Conservation (phyloP, 2,888 invertebrate species). For the Drosophila atripex region DNA sequence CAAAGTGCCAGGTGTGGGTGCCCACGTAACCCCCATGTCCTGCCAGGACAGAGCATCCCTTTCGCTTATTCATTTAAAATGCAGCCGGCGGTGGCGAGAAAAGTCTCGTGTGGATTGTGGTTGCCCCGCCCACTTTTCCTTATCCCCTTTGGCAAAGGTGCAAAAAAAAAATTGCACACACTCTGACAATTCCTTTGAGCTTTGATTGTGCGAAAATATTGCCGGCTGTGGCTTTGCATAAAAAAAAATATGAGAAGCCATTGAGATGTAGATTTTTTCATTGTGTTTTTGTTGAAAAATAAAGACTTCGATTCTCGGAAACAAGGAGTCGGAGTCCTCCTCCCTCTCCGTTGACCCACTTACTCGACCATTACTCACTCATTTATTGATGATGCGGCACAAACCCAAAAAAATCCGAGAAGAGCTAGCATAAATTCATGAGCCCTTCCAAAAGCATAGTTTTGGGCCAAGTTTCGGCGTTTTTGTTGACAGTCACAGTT, state of each 20-base stretch:
- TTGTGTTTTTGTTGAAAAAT: conserved; percentile 36
- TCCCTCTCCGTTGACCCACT: conserved; percentile 50
- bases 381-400: conserved; percentile 67
- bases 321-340: conserved; percentile 11
- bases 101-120: conserved; percentile 63
- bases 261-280: conserved; percentile 66
- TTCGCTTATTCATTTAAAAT: conserved; percentile 37
- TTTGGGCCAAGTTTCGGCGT: conserved; percentile 23
- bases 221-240: conserved; percentile 31
- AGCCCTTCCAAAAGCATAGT: conserved; percentile 50
- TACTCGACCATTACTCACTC: conserved; percentile 37
- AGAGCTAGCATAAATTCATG: conserved; percentile 42
- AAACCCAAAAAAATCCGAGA: conserved; percentile 9
- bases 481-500: conserved; percentile 60
- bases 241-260: conserved; percentile 55
- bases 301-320: not conserved
- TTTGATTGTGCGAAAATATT: conserved; percentile 51
- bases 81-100: conserved; percentile 48
- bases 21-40: conserved; percentile 5
- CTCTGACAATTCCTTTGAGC: conserved; percentile 68
- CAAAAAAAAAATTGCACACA: conserved; percentile 45
- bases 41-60: conserved; percentile 31
- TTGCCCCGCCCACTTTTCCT: conserved; percentile 43
- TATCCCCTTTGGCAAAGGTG: conserved; percentile 53
- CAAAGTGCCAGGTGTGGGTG: conserved; percentile 61